Conservation (phyloP, 1,140 invertebrate species). For the Andrena cerasifolii region DNA sequence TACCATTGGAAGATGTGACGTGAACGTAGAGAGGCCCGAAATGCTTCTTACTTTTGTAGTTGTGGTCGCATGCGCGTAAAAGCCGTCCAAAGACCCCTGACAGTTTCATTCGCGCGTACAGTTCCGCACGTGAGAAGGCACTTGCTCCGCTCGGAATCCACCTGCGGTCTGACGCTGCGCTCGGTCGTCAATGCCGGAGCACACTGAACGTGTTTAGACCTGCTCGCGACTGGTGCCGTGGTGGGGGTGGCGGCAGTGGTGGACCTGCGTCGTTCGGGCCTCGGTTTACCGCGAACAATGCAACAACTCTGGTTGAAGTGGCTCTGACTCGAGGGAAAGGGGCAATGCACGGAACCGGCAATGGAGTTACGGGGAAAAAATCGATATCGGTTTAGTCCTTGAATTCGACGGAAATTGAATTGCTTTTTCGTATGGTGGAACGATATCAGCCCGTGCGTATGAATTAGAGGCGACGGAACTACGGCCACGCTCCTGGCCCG, state of each 20-base stretch:
- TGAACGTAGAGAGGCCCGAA: neutral
- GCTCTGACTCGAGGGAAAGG: neutral
- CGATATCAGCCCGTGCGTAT: too few species aligned
- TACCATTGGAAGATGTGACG: constrained; percentile 26
- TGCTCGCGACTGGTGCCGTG: constrained; percentile 60
- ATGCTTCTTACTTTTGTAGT: neutral
- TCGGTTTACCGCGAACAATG: neutral
- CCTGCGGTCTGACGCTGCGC: constrained; percentile 33
- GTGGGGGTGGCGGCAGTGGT: constrained; percentile 58
- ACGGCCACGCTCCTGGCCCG: too few species aligned
- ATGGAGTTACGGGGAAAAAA: neutral
- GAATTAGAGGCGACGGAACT: too few species aligned
- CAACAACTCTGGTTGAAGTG: neutral
- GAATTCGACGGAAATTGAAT: neutral
- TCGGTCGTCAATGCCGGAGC: constrained; percentile 62
- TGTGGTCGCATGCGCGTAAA: constrained; percentile 11
- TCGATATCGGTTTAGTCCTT: neutral
- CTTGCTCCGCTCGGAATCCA: constrained; percentile 40
- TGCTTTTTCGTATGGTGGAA: too few species aligned
- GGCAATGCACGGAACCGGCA: neutral
- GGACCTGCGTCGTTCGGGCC: constrained; percentile 3
- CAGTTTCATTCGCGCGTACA: constrained; percentile 22
- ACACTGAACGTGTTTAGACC: constrained; percentile 73
- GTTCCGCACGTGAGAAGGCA: constrained; percentile 1
- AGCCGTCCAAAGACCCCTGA: neutral